Evolutionary conservation across 2,113 vertebrate genomes (phyloP).

Genomic region (Trachemys scripta): DNA sequence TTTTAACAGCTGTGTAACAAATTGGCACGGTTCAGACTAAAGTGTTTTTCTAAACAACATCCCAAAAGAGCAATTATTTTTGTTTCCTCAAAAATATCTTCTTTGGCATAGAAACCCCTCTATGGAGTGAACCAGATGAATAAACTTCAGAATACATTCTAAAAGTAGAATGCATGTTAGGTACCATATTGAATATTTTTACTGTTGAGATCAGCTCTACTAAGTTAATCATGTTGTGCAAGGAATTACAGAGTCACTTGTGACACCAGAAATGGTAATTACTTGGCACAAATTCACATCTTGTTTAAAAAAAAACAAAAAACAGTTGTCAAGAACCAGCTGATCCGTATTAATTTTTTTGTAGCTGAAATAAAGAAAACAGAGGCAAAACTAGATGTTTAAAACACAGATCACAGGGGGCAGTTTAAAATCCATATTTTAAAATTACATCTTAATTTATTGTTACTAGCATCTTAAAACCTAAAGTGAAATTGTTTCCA

Average conservation of each 20-base stretch:
- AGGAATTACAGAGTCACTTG: conserved; percentile 2
- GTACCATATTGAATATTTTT: conserved; percentile 30
- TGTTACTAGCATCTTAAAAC: background rate
- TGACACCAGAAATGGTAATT: conserved; percentile 52
- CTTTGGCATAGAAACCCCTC: conserved; percentile 41
- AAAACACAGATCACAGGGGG: background rate
- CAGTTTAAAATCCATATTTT: background rate
- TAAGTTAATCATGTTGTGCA: conserved; percentile 28
- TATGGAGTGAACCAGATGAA: conserved; percentile 37
- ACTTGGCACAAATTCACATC: conserved; percentile 25
- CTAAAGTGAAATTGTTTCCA: conserved; percentile 16
- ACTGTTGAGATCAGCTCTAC: conserved; percentile 30
- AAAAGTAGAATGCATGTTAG: background rate
- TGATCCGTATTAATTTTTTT: conserved; percentile 13
- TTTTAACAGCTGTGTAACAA: conserved; percentile 71
- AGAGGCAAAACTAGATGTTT: background rate
- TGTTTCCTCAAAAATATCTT: conserved; percentile 63
- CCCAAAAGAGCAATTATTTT: conserved; percentile 73
- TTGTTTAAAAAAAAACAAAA: background rate
- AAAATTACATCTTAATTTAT: background rate
- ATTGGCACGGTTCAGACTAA: conserved; percentile 53
- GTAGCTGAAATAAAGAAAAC: background rate
- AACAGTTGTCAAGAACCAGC: background rate
- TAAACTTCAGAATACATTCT: conserved; percentile 38
- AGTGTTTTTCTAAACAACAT: conserved; percentile 43